Evolutionary conservation across 2,888 invertebrate species (phyloP).

Genomic region (Octonoba sinensis): DNA sequence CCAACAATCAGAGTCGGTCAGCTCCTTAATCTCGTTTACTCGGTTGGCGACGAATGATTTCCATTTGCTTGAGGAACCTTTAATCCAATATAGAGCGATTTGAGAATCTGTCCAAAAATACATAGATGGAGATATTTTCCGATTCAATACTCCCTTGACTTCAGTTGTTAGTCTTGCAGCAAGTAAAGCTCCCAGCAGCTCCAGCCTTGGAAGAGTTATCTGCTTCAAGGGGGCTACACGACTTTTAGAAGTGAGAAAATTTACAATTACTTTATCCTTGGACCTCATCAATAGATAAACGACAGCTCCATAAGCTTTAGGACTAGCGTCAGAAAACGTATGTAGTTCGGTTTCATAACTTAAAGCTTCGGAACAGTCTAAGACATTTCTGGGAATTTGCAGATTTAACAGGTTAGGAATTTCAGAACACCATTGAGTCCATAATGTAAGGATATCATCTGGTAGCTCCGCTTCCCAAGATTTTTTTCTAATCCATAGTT

Average conservation of each 20-base stretch:
- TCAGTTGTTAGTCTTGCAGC: constrained; percentile 2
- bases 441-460: neutral
- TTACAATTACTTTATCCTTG: neutral
- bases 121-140: no score
- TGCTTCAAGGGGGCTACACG: neutral
- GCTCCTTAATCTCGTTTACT: neutral
- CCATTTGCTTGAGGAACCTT: neutral
- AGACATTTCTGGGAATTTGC: neutral
- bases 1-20: constrained; percentile 12
- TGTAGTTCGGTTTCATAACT: neutral
- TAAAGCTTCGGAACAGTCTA: neutral
- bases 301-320: constrained; percentile 1
- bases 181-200: constrained; percentile 6
- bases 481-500: constrained; percentile 1
- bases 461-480: constrained; percentile 9
- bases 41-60: constrained; percentile 8
- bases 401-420: neutral
- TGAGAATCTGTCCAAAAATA: no score
- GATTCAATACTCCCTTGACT: neutral
- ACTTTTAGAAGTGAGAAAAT: neutral
- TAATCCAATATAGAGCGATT: no score
- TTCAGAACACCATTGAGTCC: constrained; percentile 1
- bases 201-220: constrained; percentile 2
- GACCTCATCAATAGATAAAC: neutral
- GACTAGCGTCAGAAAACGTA: constrained; percentile 2